These are phyloP conservation scores for Bufo gargarizans DNA, from an alignment of 2,113 vertebrate genomes.

Conservation along the genomic window DNA sequence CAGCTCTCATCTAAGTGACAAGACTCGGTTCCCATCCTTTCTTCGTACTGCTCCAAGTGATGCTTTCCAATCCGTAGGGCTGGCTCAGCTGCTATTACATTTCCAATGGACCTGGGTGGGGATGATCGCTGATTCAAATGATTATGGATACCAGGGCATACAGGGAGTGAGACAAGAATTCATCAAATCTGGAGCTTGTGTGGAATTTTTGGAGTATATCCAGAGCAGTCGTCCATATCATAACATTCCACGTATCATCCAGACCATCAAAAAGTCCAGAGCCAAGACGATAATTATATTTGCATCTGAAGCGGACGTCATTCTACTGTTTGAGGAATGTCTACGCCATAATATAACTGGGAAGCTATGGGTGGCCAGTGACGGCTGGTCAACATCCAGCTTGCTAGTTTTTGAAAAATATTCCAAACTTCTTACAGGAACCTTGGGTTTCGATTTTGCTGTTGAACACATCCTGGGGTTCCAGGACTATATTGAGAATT, in stretches of 20 bases:
- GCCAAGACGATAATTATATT: constrained; percentile 41
- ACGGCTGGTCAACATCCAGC: constrained; percentile 38
- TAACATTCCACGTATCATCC: constrained; percentile 38
- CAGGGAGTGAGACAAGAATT: too few species aligned
- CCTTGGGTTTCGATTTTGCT: constrained; percentile 38
- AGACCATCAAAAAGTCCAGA: constrained; percentile 30
- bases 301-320: not conserved
- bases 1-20: constrained; percentile 73
- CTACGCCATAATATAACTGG: constrained; percentile 31
- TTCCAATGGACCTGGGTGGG: constrained; percentile 78
- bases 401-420: constrained; percentile 5
- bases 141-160: not conserved
- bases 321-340: constrained; percentile 11
- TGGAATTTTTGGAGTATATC: too few species aligned
- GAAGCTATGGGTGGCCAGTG: constrained; percentile 52
- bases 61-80: constrained; percentile 70
- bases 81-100: constrained; percentile 69
- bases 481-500: constrained; percentile 2
- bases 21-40: constrained; percentile 65
- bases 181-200: too few species aligned
- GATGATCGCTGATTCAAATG: constrained; percentile 34
- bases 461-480: constrained; percentile 39
- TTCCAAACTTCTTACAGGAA: constrained; percentile 16
- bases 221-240: not conserved
- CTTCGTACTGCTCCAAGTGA: constrained; percentile 76